Percentiles rank a stretch among this genome's conserved stretches.
These are phyloP conservation scores for Canis aureus DNA, from an alignment of 2,113 vertebrate genomes.

Conservation along the genomic window DNA sequence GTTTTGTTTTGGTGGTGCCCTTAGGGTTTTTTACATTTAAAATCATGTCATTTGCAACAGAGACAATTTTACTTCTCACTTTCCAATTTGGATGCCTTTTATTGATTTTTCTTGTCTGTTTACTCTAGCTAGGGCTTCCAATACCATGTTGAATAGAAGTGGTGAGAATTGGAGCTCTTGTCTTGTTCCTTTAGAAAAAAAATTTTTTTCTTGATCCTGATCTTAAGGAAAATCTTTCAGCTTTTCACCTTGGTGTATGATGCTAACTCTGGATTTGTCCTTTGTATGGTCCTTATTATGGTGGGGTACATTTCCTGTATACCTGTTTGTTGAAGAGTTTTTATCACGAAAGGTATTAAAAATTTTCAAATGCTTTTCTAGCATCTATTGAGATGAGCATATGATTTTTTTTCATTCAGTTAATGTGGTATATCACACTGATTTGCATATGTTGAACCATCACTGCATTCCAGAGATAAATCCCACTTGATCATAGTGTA, in stretches of 20 bases:
- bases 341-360: not conserved
- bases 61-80: not conserved
- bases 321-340: not conserved
- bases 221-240: not conserved
- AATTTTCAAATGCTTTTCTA: not conserved
- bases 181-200: too few species aligned
- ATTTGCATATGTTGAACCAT: too few species aligned
- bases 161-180: not conserved
- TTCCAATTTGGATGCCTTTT: not conserved
- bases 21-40: not conserved
- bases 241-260: not conserved
- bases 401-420: not conserved
- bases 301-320: not conserved
- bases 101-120: not conserved
- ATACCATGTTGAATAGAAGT: not conserved
- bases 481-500: too few species aligned
- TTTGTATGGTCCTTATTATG: not conserved
- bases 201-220: not conserved
- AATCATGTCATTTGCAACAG: not conserved
- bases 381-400: not conserved
- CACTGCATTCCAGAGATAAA: too few species aligned
- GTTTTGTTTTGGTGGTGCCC: not conserved
- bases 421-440: not conserved
- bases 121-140: not conserved
- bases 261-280: not conserved